Evolutionary conservation across 2,888 invertebrate species (phyloP), one percentile per base, ranked within the genome.

Genomic region (Drosophila infuscata): DNA sequence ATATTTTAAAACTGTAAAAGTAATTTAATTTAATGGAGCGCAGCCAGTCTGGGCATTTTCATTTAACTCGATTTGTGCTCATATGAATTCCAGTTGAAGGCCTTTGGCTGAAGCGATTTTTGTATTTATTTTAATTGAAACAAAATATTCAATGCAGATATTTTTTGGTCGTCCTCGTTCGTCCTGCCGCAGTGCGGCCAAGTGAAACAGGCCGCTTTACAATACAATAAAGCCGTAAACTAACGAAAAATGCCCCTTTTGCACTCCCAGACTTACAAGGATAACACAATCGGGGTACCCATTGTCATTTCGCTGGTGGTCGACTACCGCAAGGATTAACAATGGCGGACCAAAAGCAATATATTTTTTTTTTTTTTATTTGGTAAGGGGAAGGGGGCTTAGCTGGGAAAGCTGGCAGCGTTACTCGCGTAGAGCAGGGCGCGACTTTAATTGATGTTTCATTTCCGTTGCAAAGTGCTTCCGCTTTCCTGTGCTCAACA

Each of bases 401-500:
- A 77, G 71, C 53, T 53, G 68, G 25, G 73, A 74, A 66, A 41
- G 71, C 67, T 70, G 68, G 59, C 54, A 67, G 33, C 30, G 49
- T 60, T 32, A 17, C 29, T 52, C 61, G 70, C 63, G 20, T 51
- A 30, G 67, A 53, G 57, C 48, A 17, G 48, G 59, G 79, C 83
- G 80, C 82, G 74, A 88, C 74, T 91, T 91, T 91, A 91, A 91
- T 91, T 91, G 91, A 90, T 91, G 90, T 89, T 91, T 91, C 91
- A 91, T 90, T 91, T 91, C 91, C 90, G 83, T 82, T 72, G 83
- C 88, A 89, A 91, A 90, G 88, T 89, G 90, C 82, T 90, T 90
- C 90, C 91, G 86, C 61, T 79, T 87, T 79, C 85, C 82, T 82
- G 78, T 59, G 74, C 75, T 70, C 73, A 79, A 75, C 89, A 79